phyloP scores from a whole-genome alignment of 2,113 vertebrate species.

The Alethe castanea region DNA sequence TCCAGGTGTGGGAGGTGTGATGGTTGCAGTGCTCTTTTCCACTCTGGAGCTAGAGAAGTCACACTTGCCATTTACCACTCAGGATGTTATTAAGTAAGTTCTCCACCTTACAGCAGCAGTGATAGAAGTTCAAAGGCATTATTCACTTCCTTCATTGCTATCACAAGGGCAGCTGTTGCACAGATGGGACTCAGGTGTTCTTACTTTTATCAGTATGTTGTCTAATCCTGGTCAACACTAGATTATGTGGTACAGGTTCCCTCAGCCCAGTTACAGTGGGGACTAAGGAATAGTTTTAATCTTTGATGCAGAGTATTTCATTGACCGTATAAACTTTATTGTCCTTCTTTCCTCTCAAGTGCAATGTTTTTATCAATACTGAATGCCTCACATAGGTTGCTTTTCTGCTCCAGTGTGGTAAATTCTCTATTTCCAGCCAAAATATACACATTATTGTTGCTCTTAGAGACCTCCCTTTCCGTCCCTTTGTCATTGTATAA shows the following conservation, averaged over 20 bases:
- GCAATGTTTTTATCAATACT: background rate
- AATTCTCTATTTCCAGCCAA: background rate
- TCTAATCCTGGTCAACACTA: background rate
- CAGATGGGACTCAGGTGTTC: background rate
- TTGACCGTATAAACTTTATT: background rate
- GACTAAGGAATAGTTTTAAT: background rate
- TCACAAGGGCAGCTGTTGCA: background rate
- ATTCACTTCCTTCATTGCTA: background rate
- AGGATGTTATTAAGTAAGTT: background rate
- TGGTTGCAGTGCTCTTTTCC: background rate
- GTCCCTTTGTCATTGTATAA: background rate
- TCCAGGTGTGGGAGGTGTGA: background rate
- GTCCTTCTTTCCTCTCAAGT: background rate
- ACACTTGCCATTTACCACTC: background rate
- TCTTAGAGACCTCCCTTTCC: background rate
- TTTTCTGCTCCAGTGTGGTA: background rate
- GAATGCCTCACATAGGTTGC: background rate
- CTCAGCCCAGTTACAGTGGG: background rate
- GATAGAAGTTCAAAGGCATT: background rate
- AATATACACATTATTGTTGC: background rate
- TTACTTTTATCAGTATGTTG: background rate
- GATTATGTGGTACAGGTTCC: background rate
- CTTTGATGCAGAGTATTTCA: background rate
- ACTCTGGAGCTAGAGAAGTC: background rate
- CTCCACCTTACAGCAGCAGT: background rate